Evolutionary conservation across 2,888 invertebrate genomes (phyloP), one percentile per base, ranked within the genome.

Genomic region (Serrognathus titanus): DNA sequence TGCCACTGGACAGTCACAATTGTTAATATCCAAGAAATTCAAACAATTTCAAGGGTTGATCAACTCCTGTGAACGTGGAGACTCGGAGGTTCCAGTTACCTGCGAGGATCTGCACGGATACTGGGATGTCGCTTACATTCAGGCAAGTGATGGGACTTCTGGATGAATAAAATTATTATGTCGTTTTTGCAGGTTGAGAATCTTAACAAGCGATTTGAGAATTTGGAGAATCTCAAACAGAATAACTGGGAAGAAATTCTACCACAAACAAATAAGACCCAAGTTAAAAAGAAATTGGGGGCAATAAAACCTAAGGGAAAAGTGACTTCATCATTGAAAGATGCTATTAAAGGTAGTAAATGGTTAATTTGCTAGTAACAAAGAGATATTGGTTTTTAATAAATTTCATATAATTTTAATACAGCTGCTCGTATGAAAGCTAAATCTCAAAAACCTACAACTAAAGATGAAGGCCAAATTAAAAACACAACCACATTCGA

Each of bases 71-170:
- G 53, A 55, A 36, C 35, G 63, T 13, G 63, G 66, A 24, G 72
- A 78, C 31, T 80, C 79, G n/a, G 71, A 77, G 31, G 80, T 81
- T 61, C 76, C 82, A 8, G 82, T 88, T 41, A 85, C 83, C 0
- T 81, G 83, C 57, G 82, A 84, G 5, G 94, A 94, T 78, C 80
- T 94, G 53, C 88, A 87, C 66, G 93, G 93, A 24, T 94, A 92
- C 79, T 94, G 93, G 93, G 93, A 93, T 68, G 88, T 91, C 87
- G 84, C 91, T 38, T 84, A 84, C 64, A 84, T 90, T 75, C 91
- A 92, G 80, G 81, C 79, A 10, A 66, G 10, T 54, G 36, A 12
- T 39, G 16, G 11, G 9, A 31, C 24, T 20, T 9, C 16, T 31
- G 24, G 12, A 45, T 35, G 36, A 54, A 54, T 46, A 24, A 16